Percentiles rank a stretch among this genome's conserved stretches.
phyloP scores from a whole-genome alignment of 1,140 invertebrate genomes.

The Drosophila cardini region DNA sequence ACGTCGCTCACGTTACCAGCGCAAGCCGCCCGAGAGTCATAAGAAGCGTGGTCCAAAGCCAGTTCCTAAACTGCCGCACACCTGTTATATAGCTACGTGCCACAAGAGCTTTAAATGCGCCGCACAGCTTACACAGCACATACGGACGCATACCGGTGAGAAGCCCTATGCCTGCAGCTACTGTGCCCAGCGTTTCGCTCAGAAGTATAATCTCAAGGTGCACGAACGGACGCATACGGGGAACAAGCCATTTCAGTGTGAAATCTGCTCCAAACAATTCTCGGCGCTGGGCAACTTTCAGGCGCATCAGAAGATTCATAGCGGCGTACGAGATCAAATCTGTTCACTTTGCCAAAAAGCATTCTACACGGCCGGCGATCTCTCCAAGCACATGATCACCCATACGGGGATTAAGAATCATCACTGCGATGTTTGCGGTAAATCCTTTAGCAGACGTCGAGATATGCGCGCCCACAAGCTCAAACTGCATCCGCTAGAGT shows the following conservation, averaged over 20 bases:
- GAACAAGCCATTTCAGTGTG: conserved; percentile 92
- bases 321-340: conserved; percentile 87
- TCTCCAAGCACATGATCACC: conserved; percentile 89
- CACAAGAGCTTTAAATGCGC: conserved; percentile 87
- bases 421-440: conserved; percentile 90
- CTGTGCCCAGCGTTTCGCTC: conserved; percentile 91
- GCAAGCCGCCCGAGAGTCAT: conserved; percentile 86
- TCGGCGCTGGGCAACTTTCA: conserved; percentile 87
- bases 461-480: conserved; percentile 85
- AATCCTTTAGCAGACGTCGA: conserved; percentile 89
- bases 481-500: conserved; percentile 74
- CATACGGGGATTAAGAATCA: conserved; percentile 91
- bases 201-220: conserved; percentile 94
- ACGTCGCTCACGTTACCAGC: conserved; percentile 85
- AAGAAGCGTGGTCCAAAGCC: conserved; percentile 87
- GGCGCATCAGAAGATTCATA: conserved; percentile 87
- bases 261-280: conserved; percentile 89
- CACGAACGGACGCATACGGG: conserved; percentile 93
- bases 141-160: conserved; percentile 88
- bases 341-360: conserved; percentile 90
- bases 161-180: conserved; percentile 89
- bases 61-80: conserved; percentile 86
- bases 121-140: conserved; percentile 87
- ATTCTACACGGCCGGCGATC: conserved; percentile 89
- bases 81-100: conserved; percentile 85